Evolutionary conservation across 2,888 invertebrate species (phyloP), one percentile per base, ranked within the genome.

Genomic region (Alloplasta piceator): DNA sequence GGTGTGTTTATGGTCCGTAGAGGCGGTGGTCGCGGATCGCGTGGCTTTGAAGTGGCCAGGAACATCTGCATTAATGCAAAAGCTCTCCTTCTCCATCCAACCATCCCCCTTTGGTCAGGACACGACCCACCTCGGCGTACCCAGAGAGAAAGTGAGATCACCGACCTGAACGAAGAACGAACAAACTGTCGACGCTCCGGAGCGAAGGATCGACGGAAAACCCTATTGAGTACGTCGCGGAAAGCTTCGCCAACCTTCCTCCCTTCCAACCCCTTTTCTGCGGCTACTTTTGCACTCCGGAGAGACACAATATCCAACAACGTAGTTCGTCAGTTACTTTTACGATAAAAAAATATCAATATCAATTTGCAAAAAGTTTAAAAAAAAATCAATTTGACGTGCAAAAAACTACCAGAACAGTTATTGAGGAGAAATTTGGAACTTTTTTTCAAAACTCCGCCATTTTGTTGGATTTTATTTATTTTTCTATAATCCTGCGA

Each of bases 51-150:
- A 89, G 88, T 87, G 88, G 86, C 85, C 81, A 75, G 78, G 83
- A 85, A 86, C 86, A 86, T 88, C 87, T 88, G 88, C 88, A 87
- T 88, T 87, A 85, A 88, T 88, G 87, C 82, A 83, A 83, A 83
- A 80, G 82, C 83, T 80, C 72, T 78, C 67, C 43, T 14, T 43
- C 63, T 43, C 41, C 36, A 26, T 26, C 3, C 26, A 26, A 26
- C 26, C 26, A 26, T 26, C 38, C 12, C 61, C 64, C 56, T 64
- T 41, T 64, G 61, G 71, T 61, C 70, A 66, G 64, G 46, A 36
- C 61, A 9, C 58, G 63, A 60, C 56, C 72, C 71, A 39, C 43
- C 78, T 73, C 63, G 64, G 26, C 26, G 26, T 26, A 26, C 26
- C 26, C 26, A 26, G 26, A 26, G 26, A 26, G 26, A 26, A 26